phyloP scores from a whole-genome alignment of 2,797 vertebrate species.

The Helarctos malayanus region DNA sequence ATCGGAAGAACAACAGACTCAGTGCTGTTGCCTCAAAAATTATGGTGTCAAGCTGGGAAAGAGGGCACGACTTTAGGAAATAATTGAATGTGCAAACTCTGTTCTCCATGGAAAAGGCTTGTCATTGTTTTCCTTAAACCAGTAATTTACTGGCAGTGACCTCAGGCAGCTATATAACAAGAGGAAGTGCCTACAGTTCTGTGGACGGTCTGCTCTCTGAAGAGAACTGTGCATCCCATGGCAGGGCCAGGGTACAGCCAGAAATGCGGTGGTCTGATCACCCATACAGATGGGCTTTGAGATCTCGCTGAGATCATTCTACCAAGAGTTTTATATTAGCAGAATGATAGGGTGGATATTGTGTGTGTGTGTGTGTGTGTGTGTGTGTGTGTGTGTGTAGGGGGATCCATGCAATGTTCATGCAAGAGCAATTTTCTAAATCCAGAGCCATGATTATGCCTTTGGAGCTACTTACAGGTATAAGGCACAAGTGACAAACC shows the following conservation, averaged over 20 bases:
- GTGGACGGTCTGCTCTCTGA: constrained; percentile 52
- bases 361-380: neutral
- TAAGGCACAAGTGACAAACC: neutral
- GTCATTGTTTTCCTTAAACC: constrained; percentile 78
- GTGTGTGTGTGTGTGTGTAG: neutral
- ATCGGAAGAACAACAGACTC: neutral
- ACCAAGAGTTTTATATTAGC: constrained; percentile 43
- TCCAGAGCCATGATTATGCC: neutral
- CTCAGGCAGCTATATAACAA: constrained; percentile 59
- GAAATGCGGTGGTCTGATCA: constrained; percentile 60
- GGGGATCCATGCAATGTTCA: neutral
- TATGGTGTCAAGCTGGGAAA: constrained; percentile 69
- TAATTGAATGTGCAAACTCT: constrained; percentile 75
- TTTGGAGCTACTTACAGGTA: neutral
- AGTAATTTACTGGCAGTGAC: constrained; percentile 79
- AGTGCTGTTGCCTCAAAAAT: constrained; percentile 68
- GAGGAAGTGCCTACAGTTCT: constrained; percentile 48
- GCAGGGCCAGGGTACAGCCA: neutral
- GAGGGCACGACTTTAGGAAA: constrained; percentile 78
- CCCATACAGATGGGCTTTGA: constrained; percentile 48
- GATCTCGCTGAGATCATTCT: constrained; percentile 2
- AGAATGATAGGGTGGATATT: neutral
- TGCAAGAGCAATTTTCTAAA: constrained; percentile 30
- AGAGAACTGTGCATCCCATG: constrained; percentile 45
- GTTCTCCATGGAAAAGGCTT: constrained; percentile 79